phyloP scores from a whole-genome alignment of 2,113 vertebrate genomes.

The Sander vitreus region DNA sequence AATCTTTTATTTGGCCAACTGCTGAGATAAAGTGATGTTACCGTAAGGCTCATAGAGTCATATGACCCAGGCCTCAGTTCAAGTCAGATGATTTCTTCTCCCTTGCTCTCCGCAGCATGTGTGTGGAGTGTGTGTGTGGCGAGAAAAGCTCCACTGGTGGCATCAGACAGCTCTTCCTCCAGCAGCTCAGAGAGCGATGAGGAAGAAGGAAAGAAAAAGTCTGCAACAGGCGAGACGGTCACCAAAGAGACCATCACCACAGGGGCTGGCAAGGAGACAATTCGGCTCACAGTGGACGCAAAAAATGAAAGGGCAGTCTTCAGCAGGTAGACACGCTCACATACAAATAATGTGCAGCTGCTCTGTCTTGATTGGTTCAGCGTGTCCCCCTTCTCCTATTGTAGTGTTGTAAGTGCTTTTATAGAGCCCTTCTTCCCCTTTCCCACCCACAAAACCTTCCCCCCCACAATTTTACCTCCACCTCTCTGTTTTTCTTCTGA shows the following conservation, averaged over 20 bases:
- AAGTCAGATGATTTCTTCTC: not conserved
- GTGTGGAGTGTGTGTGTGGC: slow-evolving; percentile 90
- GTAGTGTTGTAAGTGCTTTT: slow-evolving; percentile 14
- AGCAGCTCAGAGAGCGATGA: slow-evolving; percentile 88
- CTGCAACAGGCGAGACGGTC: slow-evolving; percentile 72
- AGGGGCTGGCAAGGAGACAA: slow-evolving; percentile 81
- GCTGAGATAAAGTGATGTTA: not conserved
- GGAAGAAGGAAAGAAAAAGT: slow-evolving; percentile 81
- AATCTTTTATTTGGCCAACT: not conserved
- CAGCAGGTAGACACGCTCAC: slow-evolving; percentile 83
- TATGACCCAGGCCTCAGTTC: not conserved
- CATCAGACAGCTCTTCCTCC: slow-evolving; percentile 90
- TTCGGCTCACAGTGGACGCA: slow-evolving; percentile 78
- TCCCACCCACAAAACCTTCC: slow-evolving; percentile 1
- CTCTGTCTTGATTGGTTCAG: slow-evolving; percentile 4
- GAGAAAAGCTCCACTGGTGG: slow-evolving; percentile 87
- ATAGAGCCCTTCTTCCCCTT: slow-evolving; percentile 24
- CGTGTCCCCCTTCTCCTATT: not conserved
- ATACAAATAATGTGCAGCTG: not conserved
- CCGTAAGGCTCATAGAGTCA: not conserved
- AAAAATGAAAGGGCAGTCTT: slow-evolving; percentile 83
- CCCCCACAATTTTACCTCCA: slow-evolving; percentile 40
- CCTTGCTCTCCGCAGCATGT: slow-evolving; percentile 80
- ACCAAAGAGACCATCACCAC: slow-evolving; percentile 81
- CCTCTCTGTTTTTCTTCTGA: slow-evolving; percentile 57